Percentiles rank a stretch among this genome's conserved stretches.
phyloP scores from a whole-genome alignment of 35 echinoderm and acorn worm genomes.

The Diadema setosum region DNA sequence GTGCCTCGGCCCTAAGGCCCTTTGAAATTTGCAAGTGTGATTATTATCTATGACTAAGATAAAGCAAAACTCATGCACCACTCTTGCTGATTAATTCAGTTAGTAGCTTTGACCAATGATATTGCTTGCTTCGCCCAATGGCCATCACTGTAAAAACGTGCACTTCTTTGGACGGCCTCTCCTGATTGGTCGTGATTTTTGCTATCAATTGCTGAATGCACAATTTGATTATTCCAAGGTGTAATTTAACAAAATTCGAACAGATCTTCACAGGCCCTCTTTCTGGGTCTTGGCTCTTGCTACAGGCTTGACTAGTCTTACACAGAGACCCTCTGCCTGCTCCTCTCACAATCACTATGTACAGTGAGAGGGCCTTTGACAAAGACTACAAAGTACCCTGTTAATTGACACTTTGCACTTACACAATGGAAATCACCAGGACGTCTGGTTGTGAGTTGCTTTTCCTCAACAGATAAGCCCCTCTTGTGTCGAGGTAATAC shows the following conservation, averaged over 20 bases:
- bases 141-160: too few relatives aligned
- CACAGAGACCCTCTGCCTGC: background rate
- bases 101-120: too few relatives aligned
- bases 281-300: background rate
- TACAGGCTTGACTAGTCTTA: background rate
- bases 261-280: background rate
- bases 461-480: slow-evolving; percentile 27
- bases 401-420: background rate
- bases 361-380: background rate
- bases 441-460: slow-evolving; percentile 35
- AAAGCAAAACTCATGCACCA: too few relatives aligned
- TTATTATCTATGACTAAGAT: too few relatives aligned
- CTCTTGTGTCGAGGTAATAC: slow-evolving; percentile 30
- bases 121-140: too few relatives aligned
- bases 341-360: background rate
- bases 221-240: background rate
- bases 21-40: too few relatives aligned
- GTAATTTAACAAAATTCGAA: background rate
- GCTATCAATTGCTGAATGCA: too few relatives aligned
- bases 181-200: too few relatives aligned
- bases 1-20: too few relatives aligned
- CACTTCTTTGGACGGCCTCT: too few relatives aligned
- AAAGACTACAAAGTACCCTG: background rate
- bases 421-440: slow-evolving; percentile 44
- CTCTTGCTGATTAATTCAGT: too few relatives aligned